Conservation (phyloP, 2,888 invertebrate genomes). For the Synergus itoensis region DNA sequence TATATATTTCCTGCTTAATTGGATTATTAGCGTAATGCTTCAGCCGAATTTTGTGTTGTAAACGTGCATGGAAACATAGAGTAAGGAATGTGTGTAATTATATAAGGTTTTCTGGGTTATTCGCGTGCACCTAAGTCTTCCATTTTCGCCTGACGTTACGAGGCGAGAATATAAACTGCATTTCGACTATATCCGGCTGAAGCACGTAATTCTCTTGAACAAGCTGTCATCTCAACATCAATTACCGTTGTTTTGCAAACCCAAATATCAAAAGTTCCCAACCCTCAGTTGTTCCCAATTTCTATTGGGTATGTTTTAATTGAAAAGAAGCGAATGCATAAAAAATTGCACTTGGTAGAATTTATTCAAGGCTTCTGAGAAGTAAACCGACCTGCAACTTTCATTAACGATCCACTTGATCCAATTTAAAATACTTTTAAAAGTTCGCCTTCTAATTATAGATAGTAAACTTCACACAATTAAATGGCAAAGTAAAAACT, state of each 20-base stretch:
- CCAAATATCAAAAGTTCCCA: background rate
- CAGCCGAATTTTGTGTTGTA: background rate
- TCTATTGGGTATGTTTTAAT: background rate
- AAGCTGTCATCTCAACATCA: constrained; percentile 22
- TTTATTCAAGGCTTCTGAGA: constrained; percentile 16
- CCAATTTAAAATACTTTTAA: background rate
- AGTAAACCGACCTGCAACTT: background rate
- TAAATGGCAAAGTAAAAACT: background rate
- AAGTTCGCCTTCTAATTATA: background rate
- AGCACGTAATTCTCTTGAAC: constrained; percentile 29
- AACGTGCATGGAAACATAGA: background rate
- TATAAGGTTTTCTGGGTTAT: background rate
- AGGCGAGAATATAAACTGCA: constrained; percentile 25
- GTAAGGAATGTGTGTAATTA: constrained; percentile 15
- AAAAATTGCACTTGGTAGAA: background rate
- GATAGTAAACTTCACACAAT: background rate
- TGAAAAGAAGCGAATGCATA: background rate
- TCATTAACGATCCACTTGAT: constrained; percentile 7
- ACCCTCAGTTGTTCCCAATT: background rate
- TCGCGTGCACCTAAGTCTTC: constrained; percentile 17
- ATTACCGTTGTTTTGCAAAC: background rate
- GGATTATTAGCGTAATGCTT: background rate
- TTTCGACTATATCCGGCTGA: constrained; percentile 17
- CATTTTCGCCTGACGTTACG: constrained; percentile 15
- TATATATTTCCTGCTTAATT: background rate